These are phyloP conservation scores for Halcyon malimbica DNA, from an alignment of 2,113 vertebrate genomes.

Conservation along the genomic window DNA sequence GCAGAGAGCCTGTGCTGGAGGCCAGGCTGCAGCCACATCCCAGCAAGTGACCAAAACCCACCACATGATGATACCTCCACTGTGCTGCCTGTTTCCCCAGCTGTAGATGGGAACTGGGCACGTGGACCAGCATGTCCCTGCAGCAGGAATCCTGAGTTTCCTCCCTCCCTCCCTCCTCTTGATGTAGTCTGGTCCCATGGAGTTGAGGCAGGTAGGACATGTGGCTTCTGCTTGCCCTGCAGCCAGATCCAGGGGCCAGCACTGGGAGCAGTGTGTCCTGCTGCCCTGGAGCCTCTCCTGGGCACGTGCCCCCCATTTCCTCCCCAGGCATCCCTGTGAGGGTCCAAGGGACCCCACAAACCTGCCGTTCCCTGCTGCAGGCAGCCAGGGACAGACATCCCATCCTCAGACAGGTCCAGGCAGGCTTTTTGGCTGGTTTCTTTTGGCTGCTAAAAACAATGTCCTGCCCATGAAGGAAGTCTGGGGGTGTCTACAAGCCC, in stretches of 20 bases:
- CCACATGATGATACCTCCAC: fast-evolving
- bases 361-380: fast-evolving
- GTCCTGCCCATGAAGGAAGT: neutral
- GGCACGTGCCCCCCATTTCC: fast-evolving
- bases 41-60: neutral
- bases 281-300: neutral
- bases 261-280: neutral
- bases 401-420: neutral
- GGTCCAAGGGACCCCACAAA: neutral
- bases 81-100: neutral
- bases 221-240: fast-evolving
- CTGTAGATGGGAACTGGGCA: neutral
- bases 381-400: neutral
- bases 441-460: neutral
- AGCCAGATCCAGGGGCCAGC: neutral
- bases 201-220: fast-evolving
- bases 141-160: neutral
- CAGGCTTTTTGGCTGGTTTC: neutral
- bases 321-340: neutral
- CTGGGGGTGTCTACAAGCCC: neutral
- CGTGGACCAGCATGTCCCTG: neutral
- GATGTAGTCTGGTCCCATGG: no score
- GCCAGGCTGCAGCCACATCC: neutral
- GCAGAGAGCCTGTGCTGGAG: neutral
- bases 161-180: fast-evolving